These are phyloP conservation scores for Pangasius djambal DNA, from an alignment of 2,797 vertebrate genomes.

Conservation along the genomic window DNA sequence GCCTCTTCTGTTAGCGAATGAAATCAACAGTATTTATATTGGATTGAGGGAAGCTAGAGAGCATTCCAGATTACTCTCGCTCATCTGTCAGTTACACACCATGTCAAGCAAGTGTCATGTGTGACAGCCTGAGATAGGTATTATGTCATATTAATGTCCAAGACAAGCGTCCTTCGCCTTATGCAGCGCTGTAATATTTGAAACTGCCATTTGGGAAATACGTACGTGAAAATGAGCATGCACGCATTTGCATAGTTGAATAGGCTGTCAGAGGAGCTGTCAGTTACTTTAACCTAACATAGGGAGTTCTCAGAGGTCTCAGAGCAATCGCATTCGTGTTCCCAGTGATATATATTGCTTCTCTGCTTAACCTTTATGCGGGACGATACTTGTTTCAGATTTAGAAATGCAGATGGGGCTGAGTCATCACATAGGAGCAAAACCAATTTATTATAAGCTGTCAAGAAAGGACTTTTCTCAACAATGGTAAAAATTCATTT, in stretches of 20 bases:
- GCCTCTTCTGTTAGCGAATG: not conserved
- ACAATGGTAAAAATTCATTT: not conserved
- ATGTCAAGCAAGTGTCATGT: not conserved
- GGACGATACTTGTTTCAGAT: conserved; percentile 20
- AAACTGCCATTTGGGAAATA: conserved; percentile 17
- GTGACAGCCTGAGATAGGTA: conserved; percentile 10
- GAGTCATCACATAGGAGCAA: conserved; percentile 33
- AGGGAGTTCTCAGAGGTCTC: conserved; percentile 14
- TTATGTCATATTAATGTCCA: conserved; percentile 30
- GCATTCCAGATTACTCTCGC: not conserved
- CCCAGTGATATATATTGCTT: conserved; percentile 15
- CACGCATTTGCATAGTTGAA: conserved; percentile 37
- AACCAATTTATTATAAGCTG: conserved; percentile 20
- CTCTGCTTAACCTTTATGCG: not conserved
- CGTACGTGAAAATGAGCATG: not conserved
- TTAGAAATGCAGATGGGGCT: conserved; percentile 16
- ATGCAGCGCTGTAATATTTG: not conserved
- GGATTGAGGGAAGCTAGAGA: not conserved
- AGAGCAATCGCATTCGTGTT: not conserved
- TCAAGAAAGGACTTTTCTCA: conserved; percentile 22
- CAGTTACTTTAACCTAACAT: conserved; percentile 12
- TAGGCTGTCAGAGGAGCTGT: conserved; percentile 30
- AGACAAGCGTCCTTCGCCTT: conserved; percentile 4
- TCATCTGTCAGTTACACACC: conserved; percentile 20
- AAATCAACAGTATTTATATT: not conserved